Base-by-base conservation (phyloP, 2,888 invertebrate species). In the Phyto melanocephala region DNA sequence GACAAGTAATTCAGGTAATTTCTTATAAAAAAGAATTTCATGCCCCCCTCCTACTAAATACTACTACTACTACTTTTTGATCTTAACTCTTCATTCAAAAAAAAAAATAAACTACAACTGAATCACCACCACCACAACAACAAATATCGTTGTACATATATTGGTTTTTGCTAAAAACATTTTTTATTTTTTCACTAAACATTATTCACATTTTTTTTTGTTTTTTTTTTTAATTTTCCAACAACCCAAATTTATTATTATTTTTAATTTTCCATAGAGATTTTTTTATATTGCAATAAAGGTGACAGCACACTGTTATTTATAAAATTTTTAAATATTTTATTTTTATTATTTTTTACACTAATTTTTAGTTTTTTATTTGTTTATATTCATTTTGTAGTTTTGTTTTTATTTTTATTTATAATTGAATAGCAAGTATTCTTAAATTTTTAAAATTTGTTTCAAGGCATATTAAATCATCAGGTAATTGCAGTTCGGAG, bases 1-100 rank as follows among this genome's bases (percentile, higher is more conserved):
- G 86, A 47, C 88, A 83, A 88, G 86, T 83, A 84, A 76, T 82
- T 54, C 90, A 89, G 88, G 90, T 90, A 89, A 88, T 85, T 80
- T 42, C 70, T 47, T 45, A 42, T 52, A 74, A 37, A 22, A 28
- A 65, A 20, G 20, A 28, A n/a, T 4, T n/a, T 37, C 60, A 45
- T 58, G 71, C 11, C 47, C 45, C 28, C 52, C 6, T 28, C 28
- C 28, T 58, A 52, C 50, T 40, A 28, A 28, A 3, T 28, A 28
- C n/a, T 13, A 35, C 17, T 20, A 1, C 58, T 20, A 24, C 60
- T 47, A 67, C 20, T 35, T 60, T 62, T 68, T 80, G 60, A 63
- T 78, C 40, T 79, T 45, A 47, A 52, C 15, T 45, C 63, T 6
- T 62, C 40, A 45, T 62, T 10, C 13, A 33, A 54, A 54, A 45